phyloP scores from a whole-genome alignment of 2,113 vertebrate genomes.

The Taurulus bubalis region DNA sequence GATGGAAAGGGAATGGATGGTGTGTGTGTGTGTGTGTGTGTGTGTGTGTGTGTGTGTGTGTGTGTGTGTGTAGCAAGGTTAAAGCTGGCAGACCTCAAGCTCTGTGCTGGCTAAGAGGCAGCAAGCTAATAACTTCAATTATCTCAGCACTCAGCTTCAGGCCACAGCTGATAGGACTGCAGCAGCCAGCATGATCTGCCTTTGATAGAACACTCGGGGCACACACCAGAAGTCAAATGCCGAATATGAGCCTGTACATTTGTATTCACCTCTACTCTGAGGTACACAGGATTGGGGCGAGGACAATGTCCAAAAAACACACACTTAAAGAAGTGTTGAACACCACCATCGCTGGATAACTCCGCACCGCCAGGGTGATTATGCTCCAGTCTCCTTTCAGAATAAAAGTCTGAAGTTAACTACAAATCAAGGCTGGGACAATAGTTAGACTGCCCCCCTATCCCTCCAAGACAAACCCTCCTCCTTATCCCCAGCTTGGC shows the following conservation, averaged over 20 bases:
- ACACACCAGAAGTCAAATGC: conserved; percentile 15
- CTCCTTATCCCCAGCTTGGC: conserved; percentile 15
- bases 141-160: conserved; percentile 61
- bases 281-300: background rate
- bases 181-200: conserved; percentile 50
- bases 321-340: background rate
- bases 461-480: too few relatives aligned
- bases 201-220: conserved; percentile 48
- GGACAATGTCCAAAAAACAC: conserved; percentile 7
- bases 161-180: conserved; percentile 59
- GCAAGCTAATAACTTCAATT: conserved; percentile 71
- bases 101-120: conserved; percentile 56
- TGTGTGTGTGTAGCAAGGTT: conserved; percentile 52
- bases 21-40: background rate
- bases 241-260: conserved; percentile 8
- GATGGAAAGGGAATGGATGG: conserved; percentile 5
- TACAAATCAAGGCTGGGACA: background rate
- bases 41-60: conserved; percentile 3
- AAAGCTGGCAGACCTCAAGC: conserved; percentile 58
- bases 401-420: conserved; percentile 1
- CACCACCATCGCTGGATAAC: background rate
- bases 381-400: background rate
- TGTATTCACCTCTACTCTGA: conserved; percentile 8
- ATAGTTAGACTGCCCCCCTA: background rate
- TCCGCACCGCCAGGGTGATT: background rate